These are phyloP conservation scores for Rattus norvegicus DNA, from an alignment of 2,113 vertebrate species.

Conservation along the genomic window DNA sequence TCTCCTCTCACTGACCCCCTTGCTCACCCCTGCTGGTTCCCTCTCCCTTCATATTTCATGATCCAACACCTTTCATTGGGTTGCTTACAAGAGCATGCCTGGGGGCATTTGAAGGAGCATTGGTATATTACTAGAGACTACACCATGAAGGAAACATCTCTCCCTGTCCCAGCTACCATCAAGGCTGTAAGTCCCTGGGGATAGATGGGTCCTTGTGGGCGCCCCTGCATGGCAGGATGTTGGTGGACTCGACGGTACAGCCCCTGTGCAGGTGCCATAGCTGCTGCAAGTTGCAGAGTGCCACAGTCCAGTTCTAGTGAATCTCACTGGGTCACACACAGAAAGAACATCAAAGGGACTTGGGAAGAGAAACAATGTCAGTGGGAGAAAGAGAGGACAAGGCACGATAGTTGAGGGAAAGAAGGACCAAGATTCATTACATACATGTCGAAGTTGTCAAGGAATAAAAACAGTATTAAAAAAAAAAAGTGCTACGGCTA, in stretches of 20 bases:
- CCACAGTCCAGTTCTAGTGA: not conserved
- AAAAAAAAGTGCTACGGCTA: not conserved
- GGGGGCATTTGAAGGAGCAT: not conserved
- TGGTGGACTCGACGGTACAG: not conserved
- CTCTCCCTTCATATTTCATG: not conserved
- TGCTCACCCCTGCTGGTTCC: not conserved
- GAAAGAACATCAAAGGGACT: not conserved
- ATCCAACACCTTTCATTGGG: not conserved
- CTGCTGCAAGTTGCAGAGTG: not conserved
- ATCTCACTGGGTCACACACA: not conserved
- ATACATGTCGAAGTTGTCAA: not conserved
- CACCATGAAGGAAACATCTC: not conserved
- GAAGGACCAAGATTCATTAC: not conserved
- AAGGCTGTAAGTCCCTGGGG: too few relatives aligned
- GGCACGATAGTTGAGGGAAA: not conserved
- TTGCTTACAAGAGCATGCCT: not conserved
- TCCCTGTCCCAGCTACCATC: not conserved
- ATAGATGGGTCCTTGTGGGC: not conserved
- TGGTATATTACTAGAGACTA: not conserved
- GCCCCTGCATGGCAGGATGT: not conserved
- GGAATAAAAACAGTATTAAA: too few relatives aligned
- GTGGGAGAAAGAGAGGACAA: not conserved
- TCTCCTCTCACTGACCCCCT: not conserved
- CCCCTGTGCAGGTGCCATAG: not conserved
- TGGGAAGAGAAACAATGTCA: not conserved